Evolutionary conservation across 2,888 invertebrate species (phyloP), one percentile per base, ranked within the genome.

Genomic region (Oligia latruncula): DNA sequence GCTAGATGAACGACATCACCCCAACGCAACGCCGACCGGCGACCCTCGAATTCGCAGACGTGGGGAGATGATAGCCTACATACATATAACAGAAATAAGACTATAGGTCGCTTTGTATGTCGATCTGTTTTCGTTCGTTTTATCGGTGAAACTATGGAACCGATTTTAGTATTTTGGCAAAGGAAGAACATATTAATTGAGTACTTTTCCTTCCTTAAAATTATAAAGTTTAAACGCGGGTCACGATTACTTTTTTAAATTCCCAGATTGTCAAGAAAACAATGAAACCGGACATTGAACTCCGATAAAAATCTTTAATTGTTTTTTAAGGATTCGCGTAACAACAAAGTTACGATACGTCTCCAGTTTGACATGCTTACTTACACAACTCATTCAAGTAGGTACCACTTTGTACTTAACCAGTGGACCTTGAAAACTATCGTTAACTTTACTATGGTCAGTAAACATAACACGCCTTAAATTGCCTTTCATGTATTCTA

Each of bases 381-480:
- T 87, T 85, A 88, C 85, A 88, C 72, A 88, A 85, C 82, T 87
- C 85, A 85, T 72, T 74, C 88, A 86, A 85, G 82, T 84, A 77
- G 62, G n/a, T 84, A 75, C 65, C 72, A 68, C 81, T 73, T 40
- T 75, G 74, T 82, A 73, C 82, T 81, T 13, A n/a, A 72, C 77
- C 72, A 67, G 71, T 58, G 70, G 79, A 80, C 82, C 85, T 74
- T 87, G 81, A 81, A 78, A 78, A 72, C 74, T 71, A 78, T 80
- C 73, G 72, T 78, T 70, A 75, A 82, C 71, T 35, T 64, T 60
- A 78, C 4, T 66, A 64, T 68, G 66, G 43, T 49, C 76, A 64
- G 78, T 62, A 73, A 73, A 79, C 71, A 68, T 75, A 73, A 77
- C 77, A 81, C 81, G 88, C 72, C 74, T 71, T 66, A 71, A 65